phyloP scores from a whole-genome alignment of 2,797 vertebrate species.

The Scyliorhinus canicula region DNA sequence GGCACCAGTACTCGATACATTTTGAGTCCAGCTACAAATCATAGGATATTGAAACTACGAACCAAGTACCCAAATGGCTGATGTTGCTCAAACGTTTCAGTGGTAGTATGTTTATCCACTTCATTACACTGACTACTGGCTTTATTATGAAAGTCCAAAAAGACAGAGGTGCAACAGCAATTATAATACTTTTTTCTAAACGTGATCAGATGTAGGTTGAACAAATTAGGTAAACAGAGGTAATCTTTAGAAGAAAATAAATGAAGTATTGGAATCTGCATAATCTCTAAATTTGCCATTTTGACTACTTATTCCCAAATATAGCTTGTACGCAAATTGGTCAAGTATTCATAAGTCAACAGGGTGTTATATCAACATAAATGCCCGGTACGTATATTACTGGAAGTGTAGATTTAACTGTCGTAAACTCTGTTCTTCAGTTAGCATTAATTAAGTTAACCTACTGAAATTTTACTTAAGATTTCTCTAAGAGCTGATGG shows the following conservation, averaged over 20 bases:
- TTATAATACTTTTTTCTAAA: neutral
- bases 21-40: neutral
- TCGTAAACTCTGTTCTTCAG: slow-evolving; percentile 49
- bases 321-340: neutral
- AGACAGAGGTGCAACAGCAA: neutral
- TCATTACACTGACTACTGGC: too few relatives aligned
- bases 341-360: neutral
- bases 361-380: neutral
- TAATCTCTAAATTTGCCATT: neutral
- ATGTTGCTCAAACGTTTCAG: neutral
- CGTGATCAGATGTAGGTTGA: neutral
- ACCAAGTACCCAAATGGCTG: too few relatives aligned
- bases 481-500: slow-evolving; percentile 53
- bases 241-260: neutral
- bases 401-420: slow-evolving; percentile 44
- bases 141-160: too few relatives aligned
- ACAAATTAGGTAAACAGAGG: neutral
- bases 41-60: neutral
- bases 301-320: neutral
- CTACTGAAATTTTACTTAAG: slow-evolving; percentile 52
- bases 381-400: neutral
- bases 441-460: slow-evolving; percentile 60
- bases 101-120: neutral
- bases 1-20: neutral
- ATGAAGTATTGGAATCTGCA: too few relatives aligned